phyloP scores from a whole-genome alignment of 1,140 invertebrate species.

The Leptinotarsa undecemlineata region DNA sequence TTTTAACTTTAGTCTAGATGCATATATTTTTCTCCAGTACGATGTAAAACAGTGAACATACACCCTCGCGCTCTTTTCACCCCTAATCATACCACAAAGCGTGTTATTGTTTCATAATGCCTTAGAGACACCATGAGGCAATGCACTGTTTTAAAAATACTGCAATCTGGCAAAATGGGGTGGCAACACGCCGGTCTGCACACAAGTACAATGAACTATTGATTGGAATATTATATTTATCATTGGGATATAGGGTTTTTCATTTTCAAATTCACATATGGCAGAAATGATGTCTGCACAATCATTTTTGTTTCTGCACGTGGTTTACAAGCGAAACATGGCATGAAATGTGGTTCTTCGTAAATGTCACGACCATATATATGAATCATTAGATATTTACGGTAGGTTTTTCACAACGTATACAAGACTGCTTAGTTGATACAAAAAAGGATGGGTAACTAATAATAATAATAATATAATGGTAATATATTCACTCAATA shows the following conservation, averaged over 20 bases:
- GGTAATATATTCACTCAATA: too few relatives aligned
- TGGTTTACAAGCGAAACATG: neutral
- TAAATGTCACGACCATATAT: too few relatives aligned
- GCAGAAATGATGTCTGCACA: neutral
- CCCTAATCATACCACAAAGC: neutral
- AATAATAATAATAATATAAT: too few relatives aligned
- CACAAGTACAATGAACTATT: neutral
- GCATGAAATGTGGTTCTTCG: too few relatives aligned
- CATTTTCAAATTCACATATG: neutral
- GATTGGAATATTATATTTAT: constrained; percentile 1
- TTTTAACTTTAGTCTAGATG: too few relatives aligned
- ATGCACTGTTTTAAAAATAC: neutral
- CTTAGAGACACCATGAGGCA: neutral
- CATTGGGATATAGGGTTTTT: neutral
- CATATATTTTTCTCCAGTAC: too few relatives aligned
- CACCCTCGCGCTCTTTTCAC: neutral
- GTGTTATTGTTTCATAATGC: constrained; percentile 5
- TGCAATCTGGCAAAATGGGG: neutral
- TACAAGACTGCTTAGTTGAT: too few relatives aligned
- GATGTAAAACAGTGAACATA: neutral
- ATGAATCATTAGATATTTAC: too few relatives aligned
- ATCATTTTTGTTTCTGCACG: neutral
- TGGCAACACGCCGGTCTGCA: neutral
- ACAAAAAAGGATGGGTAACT: too few relatives aligned
- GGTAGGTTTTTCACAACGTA: too few relatives aligned